Base-by-base conservation (phyloP, 2,888 invertebrate species). In the Pelosia muscerda region DNA sequence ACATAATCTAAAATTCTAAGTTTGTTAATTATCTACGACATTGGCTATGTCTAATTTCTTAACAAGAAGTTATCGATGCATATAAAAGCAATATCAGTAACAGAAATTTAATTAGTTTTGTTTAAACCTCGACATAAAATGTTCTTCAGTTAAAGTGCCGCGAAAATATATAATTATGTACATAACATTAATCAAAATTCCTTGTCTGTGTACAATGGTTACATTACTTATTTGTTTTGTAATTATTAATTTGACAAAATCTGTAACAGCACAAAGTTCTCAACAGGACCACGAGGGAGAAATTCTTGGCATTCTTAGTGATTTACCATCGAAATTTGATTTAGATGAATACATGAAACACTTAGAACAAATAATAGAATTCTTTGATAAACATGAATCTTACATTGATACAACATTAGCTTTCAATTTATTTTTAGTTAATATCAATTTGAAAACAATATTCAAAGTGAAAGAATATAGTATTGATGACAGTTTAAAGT, bases 181-280 rank as follows among this genome's bases (percentile, higher is more conserved):
- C 6, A 61, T 54, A 19, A 69, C 76, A 71, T 74, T 61, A 55
- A 78, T 72, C 62, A 65, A 2, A 5, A 11, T 26, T 38, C n/a
- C 42, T 26, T 38, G 54, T 22, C 62, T 53, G 28, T 60, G 60
- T 71, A 38, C 67, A 61, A 66, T 38, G 54, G 10, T 63, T 2
- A 42, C 19, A 57, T 19, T 69, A 28, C 61, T 66, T 2, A 19
- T 31, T 42, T 31, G 26, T n/a, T 56, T 56, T 11, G 62, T 42
- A 42, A 28, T 15, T 28, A 19, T 28, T 6, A 26, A 15, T 28
- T 15, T 28, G 28, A 0, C n/a, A 15, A 26, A 4, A n/a, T n/a
- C 10, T 22, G n/a, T 55, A n/a, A 42, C n/a, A 49, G n/a, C 49
- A 9, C 19, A 49, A 19, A 13, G 4, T 42, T 42, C 19, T 49